phyloP scores from a whole-genome alignment of 64 coral and sea anemone species.

The Acropora tenuis region DNA sequence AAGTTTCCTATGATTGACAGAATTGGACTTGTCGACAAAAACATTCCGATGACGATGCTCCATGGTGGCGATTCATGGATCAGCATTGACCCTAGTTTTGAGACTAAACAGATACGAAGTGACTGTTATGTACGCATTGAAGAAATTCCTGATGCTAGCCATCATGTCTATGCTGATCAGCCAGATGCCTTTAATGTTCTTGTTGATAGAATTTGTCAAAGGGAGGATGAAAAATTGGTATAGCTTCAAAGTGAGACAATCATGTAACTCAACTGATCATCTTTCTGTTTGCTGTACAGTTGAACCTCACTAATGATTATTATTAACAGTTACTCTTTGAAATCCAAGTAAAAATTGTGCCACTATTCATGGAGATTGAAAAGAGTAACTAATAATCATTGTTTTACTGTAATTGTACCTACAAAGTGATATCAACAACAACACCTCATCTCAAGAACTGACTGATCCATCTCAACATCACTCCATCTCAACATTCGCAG shows the following conservation, averaged over 20 bases:
- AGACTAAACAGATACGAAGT: constrained; percentile 52
- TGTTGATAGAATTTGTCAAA: constrained; percentile 62
- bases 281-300: neutral
- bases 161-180: constrained; percentile 95
- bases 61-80: constrained; percentile 90
- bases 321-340: no score
- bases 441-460: no score
- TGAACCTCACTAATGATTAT: no score
- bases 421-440: no score
- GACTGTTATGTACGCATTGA: constrained; percentile 61
- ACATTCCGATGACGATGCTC: constrained; percentile 83
- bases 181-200: constrained; percentile 74
- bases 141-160: constrained; percentile 78
- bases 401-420: no score
- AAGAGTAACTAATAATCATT: no score
- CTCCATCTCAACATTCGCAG: no score
- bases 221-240: constrained; percentile 40
- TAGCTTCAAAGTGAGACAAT: neutral
- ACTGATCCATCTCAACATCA: no score
- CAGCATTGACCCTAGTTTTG: constrained; percentile 35
- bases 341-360: no score
- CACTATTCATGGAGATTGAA: no score
- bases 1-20: constrained; percentile 93
- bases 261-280: neutral
- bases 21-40: constrained; percentile 59